Evolutionary conservation across 2,797 vertebrate species (phyloP), one percentile per base, ranked within the genome.

Genomic region (Acipenser transmontanus): DNA sequence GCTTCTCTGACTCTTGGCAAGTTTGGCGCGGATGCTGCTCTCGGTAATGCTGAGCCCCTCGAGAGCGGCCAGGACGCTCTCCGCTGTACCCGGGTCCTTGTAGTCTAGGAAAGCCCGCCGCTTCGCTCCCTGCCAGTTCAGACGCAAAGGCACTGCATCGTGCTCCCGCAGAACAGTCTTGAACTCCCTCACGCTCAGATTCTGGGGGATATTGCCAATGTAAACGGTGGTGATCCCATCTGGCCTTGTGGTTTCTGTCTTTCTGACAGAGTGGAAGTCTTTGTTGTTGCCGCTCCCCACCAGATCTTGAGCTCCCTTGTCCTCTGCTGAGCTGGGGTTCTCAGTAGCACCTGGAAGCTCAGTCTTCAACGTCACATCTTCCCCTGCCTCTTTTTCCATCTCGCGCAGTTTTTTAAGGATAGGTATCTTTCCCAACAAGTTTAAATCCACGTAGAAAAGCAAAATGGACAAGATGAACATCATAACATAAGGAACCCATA

Each of bases 381-480:
- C 95, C 69, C 95, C 94, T 1, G 80, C 75, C 70, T 78, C 76
- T 66, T 86, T 80, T 79, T 97, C 93, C 71, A 79, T 78, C 70
- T 63, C 74, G 6, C 73, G 85, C 57, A 99, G 91, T 67, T 71
- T 92, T 77, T 90, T 91, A 56, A 98, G 87, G 70, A 98, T 73
- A 0, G 96, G 95, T 66, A 98, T 97, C 81, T 84, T 96, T 64
- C 80, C 78, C 85, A 98, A 80, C 86, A 91, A 92, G 72, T 93
- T 90, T 6, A 49, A 48, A 78, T 88, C 89, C 78, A 98, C 72
- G 96, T 99, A 80, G 75, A 88, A 80, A 50, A 77, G 82, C 69
- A 71, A 77, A 79, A 81, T 34, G 67, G 9, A 62, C 74, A 68
- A 34, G 34, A 4, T 34, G 34, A 3, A 3, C 34, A 34, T 34